A percentile compares a stretch with the other conserved stretches of the same genome.
Conservation (phyloP, 37 sponge, comb jelly and placozoan species). For the Beroe forskalii region DNA sequence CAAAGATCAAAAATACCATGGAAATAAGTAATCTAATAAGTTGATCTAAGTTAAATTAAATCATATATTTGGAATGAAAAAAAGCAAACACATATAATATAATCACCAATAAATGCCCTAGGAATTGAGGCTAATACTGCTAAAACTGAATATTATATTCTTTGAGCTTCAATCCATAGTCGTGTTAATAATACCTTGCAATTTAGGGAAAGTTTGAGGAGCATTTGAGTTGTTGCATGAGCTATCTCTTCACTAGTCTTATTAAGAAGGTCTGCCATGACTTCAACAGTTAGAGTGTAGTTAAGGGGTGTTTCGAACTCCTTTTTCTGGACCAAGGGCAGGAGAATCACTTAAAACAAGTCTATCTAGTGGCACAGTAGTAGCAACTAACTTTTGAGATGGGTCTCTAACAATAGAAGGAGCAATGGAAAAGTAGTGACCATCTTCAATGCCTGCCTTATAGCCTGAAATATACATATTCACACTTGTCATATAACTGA, state of each 20-base stretch:
- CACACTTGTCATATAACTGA: too few relatives aligned
- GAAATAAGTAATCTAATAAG: too few relatives aligned
- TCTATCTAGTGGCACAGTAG: conserved; percentile 50
- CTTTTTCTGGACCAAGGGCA: conserved; percentile 66
- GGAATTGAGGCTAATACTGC: too few relatives aligned
- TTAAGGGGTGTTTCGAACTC: conserved; percentile 53
- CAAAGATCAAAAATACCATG: too few relatives aligned
- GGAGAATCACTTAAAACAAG: conserved; percentile 67
- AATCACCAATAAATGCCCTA: too few relatives aligned
- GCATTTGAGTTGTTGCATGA: conserved; percentile 65
- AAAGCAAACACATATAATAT: too few relatives aligned
- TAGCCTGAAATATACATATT: conserved; percentile 59
- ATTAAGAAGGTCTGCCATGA: conserved; percentile 10
- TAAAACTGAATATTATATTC: too few relatives aligned
- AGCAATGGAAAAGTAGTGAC: conserved; percentile 65
- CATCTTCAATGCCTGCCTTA: conserved; percentile 61
- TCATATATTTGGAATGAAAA: too few relatives aligned
- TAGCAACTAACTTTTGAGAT: conserved; percentile 59
- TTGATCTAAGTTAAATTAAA: too few relatives aligned
- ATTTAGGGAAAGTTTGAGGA: conserved; percentile 46
- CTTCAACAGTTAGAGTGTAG: background rate
- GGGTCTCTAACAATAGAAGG: conserved; percentile 65
- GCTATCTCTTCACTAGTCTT: conserved; percentile 38
- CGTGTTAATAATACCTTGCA: background rate
- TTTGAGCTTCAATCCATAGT: too few relatives aligned